Evolutionary conservation across 2,797 vertebrate genomes (phyloP).

Genomic region (Malurus leucopterus): DNA sequence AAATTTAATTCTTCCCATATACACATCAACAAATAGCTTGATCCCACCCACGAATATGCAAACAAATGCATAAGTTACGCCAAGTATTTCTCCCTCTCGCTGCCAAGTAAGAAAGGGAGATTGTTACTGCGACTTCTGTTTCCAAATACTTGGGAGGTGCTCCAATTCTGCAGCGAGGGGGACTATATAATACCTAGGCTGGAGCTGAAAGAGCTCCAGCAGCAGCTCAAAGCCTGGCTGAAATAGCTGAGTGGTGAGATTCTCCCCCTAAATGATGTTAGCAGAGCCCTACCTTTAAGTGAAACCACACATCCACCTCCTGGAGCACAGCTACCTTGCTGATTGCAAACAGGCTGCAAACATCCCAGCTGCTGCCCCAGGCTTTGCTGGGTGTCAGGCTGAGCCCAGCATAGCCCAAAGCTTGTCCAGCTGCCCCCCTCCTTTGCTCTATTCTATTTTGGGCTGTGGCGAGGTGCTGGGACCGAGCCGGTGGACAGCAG

Average conservation of each 20-base stretch:
- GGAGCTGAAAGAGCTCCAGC: not conserved
- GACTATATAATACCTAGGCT: not conserved
- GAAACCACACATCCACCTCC: not conserved
- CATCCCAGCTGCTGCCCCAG: not conserved
- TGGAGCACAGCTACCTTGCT: not conserved
- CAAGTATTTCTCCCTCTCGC: slow-evolving; percentile 35
- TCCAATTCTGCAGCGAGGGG: not conserved
- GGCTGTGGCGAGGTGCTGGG: not conserved
- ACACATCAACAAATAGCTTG: slow-evolving; percentile 30
- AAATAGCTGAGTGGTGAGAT: not conserved
- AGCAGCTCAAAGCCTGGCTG: not conserved
- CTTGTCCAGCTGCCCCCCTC: not conserved
- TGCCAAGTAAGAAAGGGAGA: slow-evolving; percentile 50
- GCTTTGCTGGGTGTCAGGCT: not conserved
- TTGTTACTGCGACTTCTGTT: slow-evolving; percentile 46
- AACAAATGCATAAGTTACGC: slow-evolving; percentile 33
- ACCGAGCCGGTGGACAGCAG: not conserved
- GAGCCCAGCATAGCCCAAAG: not conserved
- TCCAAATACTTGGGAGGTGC: slow-evolving; percentile 43
- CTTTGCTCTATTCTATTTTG: not conserved
- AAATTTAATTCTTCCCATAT: slow-evolving; percentile 30
- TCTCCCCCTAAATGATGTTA: not conserved
- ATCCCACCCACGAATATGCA: slow-evolving; percentile 47
- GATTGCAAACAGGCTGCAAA: not conserved
- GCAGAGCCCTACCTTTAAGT: not conserved